Conservation (phyloP, 2,888 invertebrate species). For the Liopterus haemorrhoidalis region DNA sequence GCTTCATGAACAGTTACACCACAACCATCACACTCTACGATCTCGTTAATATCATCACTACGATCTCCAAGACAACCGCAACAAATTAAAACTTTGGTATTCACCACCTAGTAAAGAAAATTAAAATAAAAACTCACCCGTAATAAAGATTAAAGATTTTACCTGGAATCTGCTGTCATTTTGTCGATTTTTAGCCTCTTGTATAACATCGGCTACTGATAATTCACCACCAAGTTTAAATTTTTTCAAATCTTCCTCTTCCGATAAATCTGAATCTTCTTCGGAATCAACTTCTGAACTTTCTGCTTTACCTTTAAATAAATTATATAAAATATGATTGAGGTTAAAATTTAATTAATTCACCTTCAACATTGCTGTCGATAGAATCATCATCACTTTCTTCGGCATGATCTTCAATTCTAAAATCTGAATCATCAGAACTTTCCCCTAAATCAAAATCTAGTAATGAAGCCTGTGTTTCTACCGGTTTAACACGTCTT, state of each 20-base stretch:
- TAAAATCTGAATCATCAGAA: conserved; percentile 91
- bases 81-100: conserved; percentile 74
- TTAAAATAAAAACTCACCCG: background rate
- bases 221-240: conserved; percentile 41
- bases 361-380: conserved; percentile 61
- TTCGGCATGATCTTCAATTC: conserved; percentile 77
- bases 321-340: conserved; percentile 2
- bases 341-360: conserved; percentile 28
- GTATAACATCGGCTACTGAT: conserved; percentile 50
- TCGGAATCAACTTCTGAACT: conserved; percentile 40
- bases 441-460: conserved; percentile 86
- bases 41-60: conserved; percentile 91
- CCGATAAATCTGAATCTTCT: conserved; percentile 43
- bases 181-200: conserved; percentile 47
- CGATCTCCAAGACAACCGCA: conserved; percentile 89
- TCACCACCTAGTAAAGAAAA: conserved; percentile 26
- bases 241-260: conserved; percentile 42
- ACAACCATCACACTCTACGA: conserved; percentile 95
- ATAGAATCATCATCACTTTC: conserved; percentile 73
- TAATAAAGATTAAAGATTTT: conserved; percentile 1
- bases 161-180: conserved; percentile 42
- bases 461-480: conserved; percentile 65
- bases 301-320: conserved; percentile 17
- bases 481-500: conserved; percentile 73
- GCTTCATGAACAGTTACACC: conserved; percentile 96